Conservation (phyloP, 2,888 invertebrate species). For the Pristionchus mayeri region DNA sequence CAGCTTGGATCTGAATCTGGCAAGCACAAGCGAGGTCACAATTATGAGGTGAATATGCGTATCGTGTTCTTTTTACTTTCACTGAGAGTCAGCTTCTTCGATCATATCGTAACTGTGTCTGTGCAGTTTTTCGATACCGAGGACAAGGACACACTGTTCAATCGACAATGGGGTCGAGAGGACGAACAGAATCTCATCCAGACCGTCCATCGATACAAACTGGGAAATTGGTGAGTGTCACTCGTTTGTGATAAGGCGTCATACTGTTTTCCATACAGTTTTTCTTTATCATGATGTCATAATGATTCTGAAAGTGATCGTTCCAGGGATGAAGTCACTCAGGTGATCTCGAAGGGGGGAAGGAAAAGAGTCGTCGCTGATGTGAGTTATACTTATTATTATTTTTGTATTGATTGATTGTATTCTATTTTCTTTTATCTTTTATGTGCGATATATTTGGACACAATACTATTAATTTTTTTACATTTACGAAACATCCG, state of each 20-base stretch:
- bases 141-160: background rate
- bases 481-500: too few relatives aligned
- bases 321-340: background rate
- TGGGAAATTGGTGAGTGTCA: constrained; percentile 38
- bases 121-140: background rate
- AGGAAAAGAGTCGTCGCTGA: background rate
- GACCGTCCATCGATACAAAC: constrained; percentile 1
- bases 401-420: background rate
- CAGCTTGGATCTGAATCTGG: background rate
- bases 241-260: background rate
- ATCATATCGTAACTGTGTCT: background rate
- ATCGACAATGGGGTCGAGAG: background rate
- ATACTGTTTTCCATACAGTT: background rate
- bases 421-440: too few relatives aligned
- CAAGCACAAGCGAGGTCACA: constrained; percentile 23
- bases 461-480: too few relatives aligned
- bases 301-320: background rate
- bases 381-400: background rate
- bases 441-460: too few relatives aligned
- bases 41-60: background rate
- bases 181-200: constrained; percentile 12
- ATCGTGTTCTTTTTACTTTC: background rate
- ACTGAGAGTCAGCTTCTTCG: background rate
- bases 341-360: background rate
- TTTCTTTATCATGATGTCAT: background rate